phyloP scores from a whole-genome alignment of 2,113 vertebrate species.

The Sinocyclocheilus anshuiensis region DNA sequence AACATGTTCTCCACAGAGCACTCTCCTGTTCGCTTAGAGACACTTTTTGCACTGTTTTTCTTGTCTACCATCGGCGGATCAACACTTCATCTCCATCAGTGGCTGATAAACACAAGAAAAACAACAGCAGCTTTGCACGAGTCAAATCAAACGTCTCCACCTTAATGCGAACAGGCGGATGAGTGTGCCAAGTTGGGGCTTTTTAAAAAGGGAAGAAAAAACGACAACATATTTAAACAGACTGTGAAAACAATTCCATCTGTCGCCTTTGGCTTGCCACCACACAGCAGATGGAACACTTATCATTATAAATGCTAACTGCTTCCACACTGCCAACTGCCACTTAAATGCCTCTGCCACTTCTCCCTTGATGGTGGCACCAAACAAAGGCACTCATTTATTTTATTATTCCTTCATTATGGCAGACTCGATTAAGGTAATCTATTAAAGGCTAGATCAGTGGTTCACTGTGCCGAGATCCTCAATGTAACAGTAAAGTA shows the following conservation, averaged over 20 bases:
- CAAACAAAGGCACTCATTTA: conserved; percentile 66
- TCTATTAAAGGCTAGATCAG: conserved; percentile 55
- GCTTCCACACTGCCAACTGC: conserved; percentile 71
- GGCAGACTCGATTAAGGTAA: conserved; percentile 60
- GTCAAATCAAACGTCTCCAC: conserved; percentile 62
- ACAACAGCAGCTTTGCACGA: conserved; percentile 43
- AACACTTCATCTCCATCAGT: conserved; percentile 41
- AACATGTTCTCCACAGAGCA: background rate
- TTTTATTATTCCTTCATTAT: conserved; percentile 66
- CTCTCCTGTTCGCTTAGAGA: background rate
- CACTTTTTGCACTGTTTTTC: background rate
- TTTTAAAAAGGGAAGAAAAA: conserved; percentile 74
- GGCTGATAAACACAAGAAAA: conserved; percentile 14
- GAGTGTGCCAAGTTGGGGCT: conserved; percentile 57
- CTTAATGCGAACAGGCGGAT: conserved; percentile 59
- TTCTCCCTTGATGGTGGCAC: conserved; percentile 54
- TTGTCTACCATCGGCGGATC: background rate
- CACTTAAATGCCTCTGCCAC: conserved; percentile 59
- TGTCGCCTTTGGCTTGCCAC: conserved; percentile 73
- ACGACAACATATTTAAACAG: conserved; percentile 79
- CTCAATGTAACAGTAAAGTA: background rate
- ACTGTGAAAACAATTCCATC: conserved; percentile 81
- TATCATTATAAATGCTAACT: conserved; percentile 75
- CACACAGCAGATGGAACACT: conserved; percentile 71
- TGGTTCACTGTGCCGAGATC: background rate